Evolutionary conservation across 2,888 invertebrate species (phyloP), one percentile per base, ranked within the genome.

Genomic region (Drosophila lacicola): DNA sequence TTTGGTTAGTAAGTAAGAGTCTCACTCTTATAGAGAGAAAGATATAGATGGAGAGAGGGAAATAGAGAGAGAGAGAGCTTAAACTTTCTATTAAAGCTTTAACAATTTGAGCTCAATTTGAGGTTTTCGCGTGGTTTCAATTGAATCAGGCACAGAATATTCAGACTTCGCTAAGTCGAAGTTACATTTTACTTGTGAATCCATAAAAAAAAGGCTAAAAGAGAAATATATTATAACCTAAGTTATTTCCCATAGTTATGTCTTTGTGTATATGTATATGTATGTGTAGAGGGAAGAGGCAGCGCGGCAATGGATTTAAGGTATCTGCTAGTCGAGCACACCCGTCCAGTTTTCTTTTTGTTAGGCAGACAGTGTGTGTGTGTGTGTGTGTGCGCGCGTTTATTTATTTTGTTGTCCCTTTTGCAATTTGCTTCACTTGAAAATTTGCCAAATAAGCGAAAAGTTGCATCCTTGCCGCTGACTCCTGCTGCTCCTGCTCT

Each of bases 391-490:
- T 61, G 67, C 66, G 64, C 65, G 75, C 55, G 53, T 70, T 78
- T 88, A 70, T 88, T 78, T 82, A 85, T 78, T 81, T 75, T 55
- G 73, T 62, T 67, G 69, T 66, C 67, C 62, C 63, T 68, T 78
- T 79, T 72, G 75, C 69, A 75, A 79, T 84, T 78, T 76, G 62
- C 71, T 72, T 75, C 65, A 78, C 69, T 84, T 88, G 89, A 84
- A 83, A 80, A 68, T 86, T 83, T 86, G 88, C 87, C 87, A 89
- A 89, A 81, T 87, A 80, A 83, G 83, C 83, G 70, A 69, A 80
- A 88, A 75, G 78, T 84, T 88, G 68, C 71, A 76, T 71, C 70
- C 70, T 67, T 67, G 63, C 56, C 33, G 39, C 51, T 34, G 49
- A 51, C 54, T 65, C 57, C 57, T 34, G 21, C 45, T 25, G 61